phyloP scores from a whole-genome alignment of 2,113 vertebrate species.

The Argyrosomus japonicus region DNA sequence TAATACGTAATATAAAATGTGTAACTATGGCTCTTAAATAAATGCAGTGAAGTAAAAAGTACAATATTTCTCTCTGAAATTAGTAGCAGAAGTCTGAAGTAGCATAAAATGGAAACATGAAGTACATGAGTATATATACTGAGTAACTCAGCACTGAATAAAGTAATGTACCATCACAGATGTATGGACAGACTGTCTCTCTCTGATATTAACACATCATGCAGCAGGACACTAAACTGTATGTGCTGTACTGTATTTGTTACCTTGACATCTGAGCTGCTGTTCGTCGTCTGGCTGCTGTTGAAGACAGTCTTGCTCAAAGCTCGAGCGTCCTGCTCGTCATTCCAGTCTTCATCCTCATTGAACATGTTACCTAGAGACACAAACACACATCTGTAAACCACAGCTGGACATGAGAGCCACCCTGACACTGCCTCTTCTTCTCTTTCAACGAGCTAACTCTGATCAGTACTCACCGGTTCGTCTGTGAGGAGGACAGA shows the following conservation, averaged over 20 bases:
- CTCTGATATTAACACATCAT: no score
- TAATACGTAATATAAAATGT: no score
- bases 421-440: no score
- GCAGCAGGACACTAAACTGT: neutral
- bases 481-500: neutral
- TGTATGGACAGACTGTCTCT: neutral
- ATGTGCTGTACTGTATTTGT: no score
- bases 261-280: conserved; percentile 58
- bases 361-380: conserved; percentile 79
- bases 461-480: conserved; percentile 7
- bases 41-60: neutral
- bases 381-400: neutral
- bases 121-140: neutral
- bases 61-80: neutral
- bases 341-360: conserved; percentile 84
- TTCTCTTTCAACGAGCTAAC: neutral
- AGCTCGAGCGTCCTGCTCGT: conserved; percentile 61
- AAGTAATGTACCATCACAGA: neutral
- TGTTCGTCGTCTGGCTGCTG: conserved; percentile 7
- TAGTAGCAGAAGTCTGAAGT: neutral
- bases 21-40: neutral
- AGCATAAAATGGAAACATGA: neutral
- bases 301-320: conserved; percentile 22
- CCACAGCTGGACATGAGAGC: neutral
- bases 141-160: neutral